These are phyloP conservation scores for Stigmatopora argus DNA, from an alignment of 2,113 vertebrate species.

Conservation along the genomic window DNA sequence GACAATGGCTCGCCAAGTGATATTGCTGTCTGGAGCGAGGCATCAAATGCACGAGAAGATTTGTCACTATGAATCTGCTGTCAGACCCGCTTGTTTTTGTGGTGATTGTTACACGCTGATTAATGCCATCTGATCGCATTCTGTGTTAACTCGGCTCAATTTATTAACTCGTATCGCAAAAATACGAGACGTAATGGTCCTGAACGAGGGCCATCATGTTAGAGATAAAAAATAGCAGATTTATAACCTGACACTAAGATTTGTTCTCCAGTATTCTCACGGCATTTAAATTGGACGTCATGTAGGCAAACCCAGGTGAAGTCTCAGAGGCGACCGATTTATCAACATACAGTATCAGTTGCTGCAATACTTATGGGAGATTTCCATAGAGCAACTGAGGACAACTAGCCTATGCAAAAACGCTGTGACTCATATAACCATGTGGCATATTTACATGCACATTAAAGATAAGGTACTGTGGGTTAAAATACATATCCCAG, in stretches of 20 bases:
- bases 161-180: not conserved
- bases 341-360: conserved; percentile 1
- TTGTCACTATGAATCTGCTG: not conserved
- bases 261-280: not conserved
- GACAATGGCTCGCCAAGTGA: not conserved
- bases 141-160: not conserved
- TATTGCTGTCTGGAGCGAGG: not conserved
- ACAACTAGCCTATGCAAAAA: not conserved
- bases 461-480: not conserved
- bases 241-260: not conserved
- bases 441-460: not conserved
- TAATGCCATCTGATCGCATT: not conserved
- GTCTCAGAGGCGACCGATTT: not conserved
- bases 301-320: not conserved
- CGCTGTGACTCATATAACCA: not conserved
- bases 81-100: conserved; percentile 1
- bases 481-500: not conserved
- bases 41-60: not conserved
- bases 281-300: not conserved
- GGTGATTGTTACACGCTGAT: conserved; percentile 3
- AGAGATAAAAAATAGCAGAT: not conserved
- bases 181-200: not conserved
- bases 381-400: conserved; percentile 2
- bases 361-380: not conserved
- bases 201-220: not conserved